phyloP scores from a whole-genome alignment of 2,113 vertebrate species.

The Bettongia penicillata region DNA sequence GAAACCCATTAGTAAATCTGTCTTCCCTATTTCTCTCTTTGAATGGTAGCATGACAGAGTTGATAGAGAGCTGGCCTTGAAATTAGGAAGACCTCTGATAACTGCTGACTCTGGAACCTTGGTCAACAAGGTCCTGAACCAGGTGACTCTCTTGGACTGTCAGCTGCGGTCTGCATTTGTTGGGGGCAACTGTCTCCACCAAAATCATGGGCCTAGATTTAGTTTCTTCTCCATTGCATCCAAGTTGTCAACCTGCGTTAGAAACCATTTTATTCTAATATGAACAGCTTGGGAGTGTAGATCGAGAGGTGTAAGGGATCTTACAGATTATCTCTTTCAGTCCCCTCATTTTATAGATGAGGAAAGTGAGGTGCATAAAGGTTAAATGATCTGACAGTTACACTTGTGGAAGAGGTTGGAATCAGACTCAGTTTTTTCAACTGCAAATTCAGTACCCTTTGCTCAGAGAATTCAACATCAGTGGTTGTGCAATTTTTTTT shows the following conservation, averaged over 20 bases:
- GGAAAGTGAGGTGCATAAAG: not conserved
- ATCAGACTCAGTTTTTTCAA: not conserved
- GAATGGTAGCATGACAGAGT: not conserved
- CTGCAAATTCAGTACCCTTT: not conserved
- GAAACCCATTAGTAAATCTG: not conserved
- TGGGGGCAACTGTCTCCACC: no score
- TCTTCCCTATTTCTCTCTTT: not conserved
- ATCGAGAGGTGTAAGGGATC: not conserved
- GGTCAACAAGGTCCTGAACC: not conserved
- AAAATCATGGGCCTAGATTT: not conserved
- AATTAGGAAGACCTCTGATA: not conserved
- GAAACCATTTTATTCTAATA: no score
- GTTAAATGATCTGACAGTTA: not conserved
- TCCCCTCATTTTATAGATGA: not conserved
- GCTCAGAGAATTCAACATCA: not conserved
- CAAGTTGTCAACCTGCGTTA: no score
- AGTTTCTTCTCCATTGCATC: not conserved
- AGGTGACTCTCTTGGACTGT: not conserved
- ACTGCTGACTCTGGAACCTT: not conserved
- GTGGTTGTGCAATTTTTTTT: not conserved
- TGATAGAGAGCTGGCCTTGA: not conserved
- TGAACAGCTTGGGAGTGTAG: no score
- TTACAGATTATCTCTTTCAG: not conserved
- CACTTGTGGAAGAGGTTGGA: not conserved
- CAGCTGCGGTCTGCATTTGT: no score